phyloP scores from a whole-genome alignment of 2,113 vertebrate genomes.

The Acanthisitta chloris region DNA sequence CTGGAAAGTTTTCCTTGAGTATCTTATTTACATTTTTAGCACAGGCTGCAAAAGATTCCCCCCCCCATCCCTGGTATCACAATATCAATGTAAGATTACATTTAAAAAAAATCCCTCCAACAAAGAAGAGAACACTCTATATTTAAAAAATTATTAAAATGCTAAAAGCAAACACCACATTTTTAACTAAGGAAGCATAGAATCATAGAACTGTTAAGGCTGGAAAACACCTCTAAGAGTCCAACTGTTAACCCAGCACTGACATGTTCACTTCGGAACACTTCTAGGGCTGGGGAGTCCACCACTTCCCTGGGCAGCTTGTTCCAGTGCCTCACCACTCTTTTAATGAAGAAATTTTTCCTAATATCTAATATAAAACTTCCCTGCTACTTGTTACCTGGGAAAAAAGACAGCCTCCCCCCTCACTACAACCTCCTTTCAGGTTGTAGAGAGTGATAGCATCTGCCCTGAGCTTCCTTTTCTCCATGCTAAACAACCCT shows the following conservation, averaged over 20 bases:
- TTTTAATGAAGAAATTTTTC: neutral
- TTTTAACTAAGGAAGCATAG: neutral
- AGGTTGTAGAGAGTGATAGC: neutral
- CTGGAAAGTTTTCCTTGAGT: neutral
- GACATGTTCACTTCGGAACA: neutral
- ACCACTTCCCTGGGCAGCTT: neutral
- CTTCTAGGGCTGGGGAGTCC: neutral
- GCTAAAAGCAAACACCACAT: neutral
- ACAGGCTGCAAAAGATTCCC: neutral
- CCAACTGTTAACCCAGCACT: neutral
- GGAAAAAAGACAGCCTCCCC: neutral
- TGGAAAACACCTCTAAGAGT: neutral
- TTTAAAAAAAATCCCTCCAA: neutral
- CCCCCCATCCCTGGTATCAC: rapidly evolving
- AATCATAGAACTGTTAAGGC: neutral
- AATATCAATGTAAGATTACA: neutral
- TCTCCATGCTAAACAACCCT: neutral
- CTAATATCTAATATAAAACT: neutral
- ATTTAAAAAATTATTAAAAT: neutral
- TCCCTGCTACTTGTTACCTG: neutral
- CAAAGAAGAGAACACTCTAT: neutral
- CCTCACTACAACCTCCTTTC: neutral
- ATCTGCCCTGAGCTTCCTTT: neutral
- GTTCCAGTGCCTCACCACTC: neutral
- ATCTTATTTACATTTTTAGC: neutral